These are phyloP conservation scores for Nudaria mundana DNA, from an alignment of 2,888 invertebrate species.

Conservation along the genomic window DNA sequence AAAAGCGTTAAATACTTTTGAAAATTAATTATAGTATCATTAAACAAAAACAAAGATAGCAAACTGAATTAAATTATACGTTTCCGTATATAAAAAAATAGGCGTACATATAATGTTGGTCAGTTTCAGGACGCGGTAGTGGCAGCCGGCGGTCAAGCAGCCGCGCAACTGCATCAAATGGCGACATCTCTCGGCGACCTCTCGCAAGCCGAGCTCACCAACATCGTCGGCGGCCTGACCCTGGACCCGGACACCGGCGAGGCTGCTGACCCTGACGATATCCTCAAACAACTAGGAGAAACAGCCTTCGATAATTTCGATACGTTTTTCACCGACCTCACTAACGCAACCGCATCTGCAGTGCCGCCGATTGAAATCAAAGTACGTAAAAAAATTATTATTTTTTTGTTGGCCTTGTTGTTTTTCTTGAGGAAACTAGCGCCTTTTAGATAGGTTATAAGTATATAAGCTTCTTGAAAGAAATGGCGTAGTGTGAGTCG, in stretches of 20 bases:
- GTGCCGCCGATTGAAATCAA: constrained; percentile 84
- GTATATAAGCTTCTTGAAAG: too few relatives aligned
- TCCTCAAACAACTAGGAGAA: constrained; percentile 91
- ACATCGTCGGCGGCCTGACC: constrained; percentile 83
- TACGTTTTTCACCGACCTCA: constrained; percentile 89
- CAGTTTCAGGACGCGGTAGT: constrained; percentile 83
- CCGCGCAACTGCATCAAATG: constrained; percentile 77
- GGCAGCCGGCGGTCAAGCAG: constrained; percentile 78
- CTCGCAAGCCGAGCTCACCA: constrained; percentile 86
- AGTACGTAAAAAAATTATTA: constrained; percentile 58
- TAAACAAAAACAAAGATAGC: too few relatives aligned
- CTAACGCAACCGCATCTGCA: constrained; percentile 84
- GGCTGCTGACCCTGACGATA: constrained; percentile 86
- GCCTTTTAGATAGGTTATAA: too few relatives aligned
- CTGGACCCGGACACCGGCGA: constrained; percentile 67
- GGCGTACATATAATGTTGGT: constrained; percentile 11
- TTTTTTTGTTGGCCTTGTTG: not conserved
- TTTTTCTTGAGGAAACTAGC: not conserved
- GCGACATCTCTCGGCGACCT: constrained; percentile 83
- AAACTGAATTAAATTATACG: not conserved
- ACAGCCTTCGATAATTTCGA: constrained; percentile 92
- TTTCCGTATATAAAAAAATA: not conserved
- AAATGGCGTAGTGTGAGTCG: too few relatives aligned
- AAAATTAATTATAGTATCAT: too few relatives aligned
- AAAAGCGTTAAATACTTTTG: too few relatives aligned